Conservation (phyloP, 2,888 invertebrate genomes). For the Coelogynopora nodosa region DNA sequence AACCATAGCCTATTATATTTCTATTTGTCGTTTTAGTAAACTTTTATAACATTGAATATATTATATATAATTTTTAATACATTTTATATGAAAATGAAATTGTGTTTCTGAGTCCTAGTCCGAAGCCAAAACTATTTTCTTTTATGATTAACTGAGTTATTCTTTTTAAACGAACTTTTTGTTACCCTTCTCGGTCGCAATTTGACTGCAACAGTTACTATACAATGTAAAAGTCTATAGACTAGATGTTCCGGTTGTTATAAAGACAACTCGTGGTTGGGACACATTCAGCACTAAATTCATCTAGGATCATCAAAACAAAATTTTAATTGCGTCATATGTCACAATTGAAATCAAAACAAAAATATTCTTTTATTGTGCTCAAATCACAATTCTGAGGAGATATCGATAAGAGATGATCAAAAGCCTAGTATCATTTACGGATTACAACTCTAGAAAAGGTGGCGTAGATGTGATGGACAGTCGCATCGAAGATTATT, state of each 20-base stretch:
- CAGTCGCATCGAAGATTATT: background rate
- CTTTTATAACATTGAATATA: too few relatives aligned
- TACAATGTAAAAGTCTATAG: background rate
- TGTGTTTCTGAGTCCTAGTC: too few relatives aligned
- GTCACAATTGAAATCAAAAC: background rate
- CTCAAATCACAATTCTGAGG: background rate
- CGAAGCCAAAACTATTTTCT: too few relatives aligned
- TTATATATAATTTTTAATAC: too few relatives aligned
- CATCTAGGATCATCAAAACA: background rate
- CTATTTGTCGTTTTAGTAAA: too few relatives aligned
- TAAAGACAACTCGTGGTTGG: background rate
- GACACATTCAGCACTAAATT: background rate
- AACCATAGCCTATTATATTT: too few relatives aligned
- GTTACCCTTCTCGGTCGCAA: background rate
- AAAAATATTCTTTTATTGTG: conserved; percentile 18
- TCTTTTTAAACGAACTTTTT: background rate
- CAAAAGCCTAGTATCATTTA: background rate
- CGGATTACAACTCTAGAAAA: conserved; percentile 1
- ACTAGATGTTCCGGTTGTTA: background rate
- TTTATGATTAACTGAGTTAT: too few relatives aligned
- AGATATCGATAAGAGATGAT: background rate
- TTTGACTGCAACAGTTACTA: background rate
- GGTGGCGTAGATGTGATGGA: conserved; percentile 29
- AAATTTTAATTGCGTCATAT: background rate
- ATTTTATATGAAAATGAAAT: too few relatives aligned